Conservation (phyloP, 2,797 vertebrate species). For the Xiphophorus birchmanni region DNA sequence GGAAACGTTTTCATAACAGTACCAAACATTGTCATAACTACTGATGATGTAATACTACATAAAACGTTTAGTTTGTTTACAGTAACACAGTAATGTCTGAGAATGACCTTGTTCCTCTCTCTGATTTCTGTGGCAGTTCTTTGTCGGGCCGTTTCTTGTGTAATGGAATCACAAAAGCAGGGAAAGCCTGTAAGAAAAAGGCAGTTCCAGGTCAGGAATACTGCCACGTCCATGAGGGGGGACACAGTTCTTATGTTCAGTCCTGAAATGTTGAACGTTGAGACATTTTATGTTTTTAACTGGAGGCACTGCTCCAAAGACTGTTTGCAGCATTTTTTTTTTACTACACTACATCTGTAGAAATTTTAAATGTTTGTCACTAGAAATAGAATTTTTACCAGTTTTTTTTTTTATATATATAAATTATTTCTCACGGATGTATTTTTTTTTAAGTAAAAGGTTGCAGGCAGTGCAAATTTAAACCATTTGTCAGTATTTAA, state of each 20-base stretch:
- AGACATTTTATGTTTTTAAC: not conserved
- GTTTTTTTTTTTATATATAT: constrained; percentile 50
- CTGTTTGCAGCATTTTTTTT: not conserved
- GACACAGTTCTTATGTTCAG: constrained; percentile 51
- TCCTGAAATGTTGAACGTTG: constrained; percentile 13
- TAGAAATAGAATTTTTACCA: not conserved
- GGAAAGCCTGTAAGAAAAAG: constrained; percentile 84
- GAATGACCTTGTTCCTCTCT: not conserved
- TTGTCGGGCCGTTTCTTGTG: constrained; percentile 73
- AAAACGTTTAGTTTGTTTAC: not conserved
- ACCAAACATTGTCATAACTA: not conserved
- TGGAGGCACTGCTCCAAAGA: not conserved
- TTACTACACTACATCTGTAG: not conserved
- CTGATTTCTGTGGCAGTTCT: constrained; percentile 60
- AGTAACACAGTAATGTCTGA: not conserved
- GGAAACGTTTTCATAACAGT: not conserved
- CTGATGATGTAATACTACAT: not conserved
- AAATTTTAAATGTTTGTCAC: not conserved
- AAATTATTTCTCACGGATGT: constrained; percentile 31
- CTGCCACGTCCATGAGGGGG: constrained; percentile 81
- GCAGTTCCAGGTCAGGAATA: constrained; percentile 76
- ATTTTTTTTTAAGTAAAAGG: not conserved
- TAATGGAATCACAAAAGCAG: constrained; percentile 78
- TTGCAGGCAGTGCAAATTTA: constrained; percentile 7
- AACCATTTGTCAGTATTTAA: constrained; percentile 44